Evolutionary conservation across 1,140 invertebrate genomes (phyloP).

Genomic region (Acromyrmex charruanus): DNA sequence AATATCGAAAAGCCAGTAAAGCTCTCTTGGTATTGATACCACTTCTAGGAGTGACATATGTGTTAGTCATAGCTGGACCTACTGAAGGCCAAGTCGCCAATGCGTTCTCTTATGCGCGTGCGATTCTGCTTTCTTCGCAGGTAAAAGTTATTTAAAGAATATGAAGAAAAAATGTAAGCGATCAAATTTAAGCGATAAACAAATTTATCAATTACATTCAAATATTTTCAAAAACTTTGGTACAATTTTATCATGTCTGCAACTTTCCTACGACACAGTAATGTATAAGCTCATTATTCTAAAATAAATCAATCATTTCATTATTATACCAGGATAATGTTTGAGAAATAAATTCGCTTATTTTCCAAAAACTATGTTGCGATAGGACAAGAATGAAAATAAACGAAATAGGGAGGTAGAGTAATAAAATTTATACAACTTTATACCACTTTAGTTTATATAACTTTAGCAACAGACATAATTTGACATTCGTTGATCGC

Average conservation of each 20-base stretch:
- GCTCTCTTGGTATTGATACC: slow-evolving; percentile 95
- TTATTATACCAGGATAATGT: background rate
- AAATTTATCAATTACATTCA: background rate
- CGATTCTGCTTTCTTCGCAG: slow-evolving; percentile 94
- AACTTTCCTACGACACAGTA: no score
- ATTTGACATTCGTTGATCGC: no score
- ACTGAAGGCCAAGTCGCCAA: slow-evolving; percentile 88
- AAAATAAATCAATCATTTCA: background rate
- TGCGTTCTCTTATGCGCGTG: slow-evolving; percentile 90
- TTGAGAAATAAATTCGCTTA: background rate
- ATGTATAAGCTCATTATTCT: background rate
- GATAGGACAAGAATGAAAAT: no score
- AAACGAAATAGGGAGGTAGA: background rate
- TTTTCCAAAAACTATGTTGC: background rate
- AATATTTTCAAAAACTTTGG: background rate
- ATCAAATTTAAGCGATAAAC: background rate
- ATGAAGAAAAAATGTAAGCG: background rate
- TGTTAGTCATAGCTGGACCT: slow-evolving; percentile 93
- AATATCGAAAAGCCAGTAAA: slow-evolving; percentile 96
- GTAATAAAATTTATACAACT: background rate
- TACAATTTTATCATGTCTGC: background rate
- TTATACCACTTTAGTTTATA: no score
- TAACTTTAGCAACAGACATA: no score
- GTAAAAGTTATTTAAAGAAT: slow-evolving; percentile 83
- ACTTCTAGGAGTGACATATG: slow-evolving; percentile 95